Conservation (phyloP, 2,113 vertebrate species). For the Saguinus imperator region DNA sequence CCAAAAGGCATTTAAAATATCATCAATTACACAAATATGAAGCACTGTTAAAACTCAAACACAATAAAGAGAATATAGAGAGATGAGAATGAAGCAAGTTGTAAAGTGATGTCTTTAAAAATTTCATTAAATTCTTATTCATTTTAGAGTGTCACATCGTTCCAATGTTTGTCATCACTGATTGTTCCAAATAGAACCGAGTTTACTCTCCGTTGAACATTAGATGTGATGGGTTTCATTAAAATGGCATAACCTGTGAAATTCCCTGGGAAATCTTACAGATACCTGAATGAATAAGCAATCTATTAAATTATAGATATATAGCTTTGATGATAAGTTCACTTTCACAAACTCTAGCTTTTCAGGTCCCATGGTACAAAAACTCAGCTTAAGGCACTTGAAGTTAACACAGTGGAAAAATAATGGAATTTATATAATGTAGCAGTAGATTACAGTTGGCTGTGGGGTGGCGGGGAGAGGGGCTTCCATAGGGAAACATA, state of each 20-base stretch:
- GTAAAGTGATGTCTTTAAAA: slow-evolving; percentile 11
- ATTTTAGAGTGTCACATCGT: slow-evolving; percentile 21
- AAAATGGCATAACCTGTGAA: slow-evolving; percentile 70
- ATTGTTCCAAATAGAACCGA: slow-evolving; percentile 54
- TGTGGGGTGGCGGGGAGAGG: background rate
- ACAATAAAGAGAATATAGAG: background rate
- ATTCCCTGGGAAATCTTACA: slow-evolving; percentile 63
- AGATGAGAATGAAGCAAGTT: background rate
- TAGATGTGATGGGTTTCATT: slow-evolving; percentile 74
- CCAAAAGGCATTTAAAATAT: background rate
- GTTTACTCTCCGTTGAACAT: slow-evolving; percentile 67
- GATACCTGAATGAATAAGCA: slow-evolving; percentile 56
- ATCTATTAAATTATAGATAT: slow-evolving; percentile 74
- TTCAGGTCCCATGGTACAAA: slow-evolving; percentile 60
- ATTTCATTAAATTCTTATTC: slow-evolving; percentile 39
- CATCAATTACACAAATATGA: background rate
- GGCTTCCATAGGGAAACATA: background rate
- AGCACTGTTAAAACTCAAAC: background rate
- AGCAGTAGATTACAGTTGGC: slow-evolving; percentile 63
- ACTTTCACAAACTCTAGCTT: slow-evolving; percentile 64
- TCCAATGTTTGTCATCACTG: slow-evolving; percentile 46
- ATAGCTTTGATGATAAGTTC: slow-evolving; percentile 71
- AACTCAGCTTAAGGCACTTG: slow-evolving; percentile 62
- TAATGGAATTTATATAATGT: slow-evolving; percentile 71
- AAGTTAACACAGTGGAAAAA: slow-evolving; percentile 75